Percentiles rank a stretch among this genome's conserved stretches.
Evolutionary conservation across 2,888 invertebrate species (phyloP).

Genomic region (Acronicta leporina): DNA sequence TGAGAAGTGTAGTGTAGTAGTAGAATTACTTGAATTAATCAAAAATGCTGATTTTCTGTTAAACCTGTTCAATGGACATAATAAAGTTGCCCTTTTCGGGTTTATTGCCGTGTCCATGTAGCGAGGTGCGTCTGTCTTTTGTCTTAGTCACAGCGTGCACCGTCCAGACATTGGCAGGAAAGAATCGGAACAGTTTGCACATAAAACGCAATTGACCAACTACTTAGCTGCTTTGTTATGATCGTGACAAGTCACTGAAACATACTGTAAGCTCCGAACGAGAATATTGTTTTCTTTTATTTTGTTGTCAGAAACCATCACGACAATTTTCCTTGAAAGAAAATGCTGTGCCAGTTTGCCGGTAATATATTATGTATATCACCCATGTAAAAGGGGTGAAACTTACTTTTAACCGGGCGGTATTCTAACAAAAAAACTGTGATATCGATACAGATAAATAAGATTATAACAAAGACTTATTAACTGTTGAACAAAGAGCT

Average conservation of each 20-base stretch:
- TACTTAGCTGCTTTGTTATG: slow-evolving; percentile 12
- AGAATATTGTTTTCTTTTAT: neutral
- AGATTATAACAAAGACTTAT: no score
- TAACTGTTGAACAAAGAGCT: no score
- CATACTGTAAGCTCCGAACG: neutral
- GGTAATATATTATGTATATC: no score
- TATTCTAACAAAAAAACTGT: no score
- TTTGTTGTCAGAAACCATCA: no score
- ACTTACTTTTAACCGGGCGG: no score
- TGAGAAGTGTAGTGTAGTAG: no score
- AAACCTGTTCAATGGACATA: slow-evolving; percentile 13
- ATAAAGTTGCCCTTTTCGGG: slow-evolving; percentile 54
- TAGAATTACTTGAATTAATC: no score
- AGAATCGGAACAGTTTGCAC: slow-evolving; percentile 25
- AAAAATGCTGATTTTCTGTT: slow-evolving; percentile 21
- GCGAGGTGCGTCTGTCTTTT: slow-evolving; percentile 47
- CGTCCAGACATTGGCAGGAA: slow-evolving; percentile 11
- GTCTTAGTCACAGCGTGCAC: slow-evolving; percentile 37
- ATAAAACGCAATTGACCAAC: slow-evolving; percentile 15
- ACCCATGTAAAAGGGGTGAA: no score
- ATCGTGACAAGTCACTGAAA: neutral
- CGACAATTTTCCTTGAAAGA: no score
- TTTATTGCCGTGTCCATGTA: slow-evolving; percentile 53
- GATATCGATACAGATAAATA: no score
- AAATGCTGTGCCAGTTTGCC: no score